A percentile compares a stretch with the other conserved stretches of the same genome.
phyloP scores from a whole-genome alignment of 2,113 vertebrate genomes.

The Telmatochromis sp. region DNA sequence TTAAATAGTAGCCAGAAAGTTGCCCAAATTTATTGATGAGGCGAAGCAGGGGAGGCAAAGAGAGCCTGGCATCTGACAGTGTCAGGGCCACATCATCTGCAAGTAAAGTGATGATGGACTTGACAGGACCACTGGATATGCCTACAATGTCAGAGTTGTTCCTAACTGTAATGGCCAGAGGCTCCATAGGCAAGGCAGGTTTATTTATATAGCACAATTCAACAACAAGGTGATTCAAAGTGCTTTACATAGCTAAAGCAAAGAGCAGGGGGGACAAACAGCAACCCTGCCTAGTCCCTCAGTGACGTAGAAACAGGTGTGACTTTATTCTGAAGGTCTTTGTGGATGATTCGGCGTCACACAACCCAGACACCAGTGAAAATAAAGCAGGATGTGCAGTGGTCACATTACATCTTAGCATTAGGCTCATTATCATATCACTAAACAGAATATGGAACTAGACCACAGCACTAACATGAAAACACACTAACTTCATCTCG shows the following conservation, averaged over 20 bases:
- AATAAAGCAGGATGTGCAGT: not conserved
- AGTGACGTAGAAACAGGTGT: not conserved
- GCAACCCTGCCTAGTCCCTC: not conserved
- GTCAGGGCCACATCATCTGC: not conserved
- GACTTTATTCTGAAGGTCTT: not conserved
- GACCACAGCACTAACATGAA: not conserved
- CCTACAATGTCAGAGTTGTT: not conserved
- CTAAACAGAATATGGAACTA: not conserved
- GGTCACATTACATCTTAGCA: not conserved
- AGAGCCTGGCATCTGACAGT: not conserved
- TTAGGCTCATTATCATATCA: not conserved
- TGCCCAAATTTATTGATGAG: not conserved
- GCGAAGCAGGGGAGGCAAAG: not conserved
- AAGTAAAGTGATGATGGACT: not conserved
- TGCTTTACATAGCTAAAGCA: not conserved
- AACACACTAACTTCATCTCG: constrained; percentile 1
- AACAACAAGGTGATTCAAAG: not conserved
- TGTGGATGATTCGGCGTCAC: not conserved
- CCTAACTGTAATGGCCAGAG: not conserved
- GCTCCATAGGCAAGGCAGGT: not conserved
- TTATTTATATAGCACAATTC: not conserved
- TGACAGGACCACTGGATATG: not conserved
- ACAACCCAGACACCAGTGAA: not conserved
- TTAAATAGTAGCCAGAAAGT: not conserved
- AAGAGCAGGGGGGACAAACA: not conserved